A percentile compares a stretch with the other conserved stretches of the same genome.
phyloP scores from a whole-genome alignment of 2,113 vertebrate species.

The Triplophysa siluroides region DNA sequence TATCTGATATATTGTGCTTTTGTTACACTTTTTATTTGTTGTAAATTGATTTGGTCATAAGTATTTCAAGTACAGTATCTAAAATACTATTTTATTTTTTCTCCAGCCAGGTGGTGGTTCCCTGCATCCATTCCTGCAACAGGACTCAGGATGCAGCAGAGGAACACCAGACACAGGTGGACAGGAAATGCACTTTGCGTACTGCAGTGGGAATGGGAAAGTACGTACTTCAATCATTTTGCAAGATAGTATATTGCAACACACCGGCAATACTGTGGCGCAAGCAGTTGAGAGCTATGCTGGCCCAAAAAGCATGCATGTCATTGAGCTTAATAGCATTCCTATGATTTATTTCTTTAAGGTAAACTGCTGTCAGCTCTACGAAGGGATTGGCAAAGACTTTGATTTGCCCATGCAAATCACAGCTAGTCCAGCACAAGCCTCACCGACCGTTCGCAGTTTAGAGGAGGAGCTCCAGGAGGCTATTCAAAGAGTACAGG shows the following conservation, averaged over 20 bases:
- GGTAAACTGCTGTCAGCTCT: conserved; percentile 74
- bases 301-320: not conserved
- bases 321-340: not conserved
- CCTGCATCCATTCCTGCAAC: conserved; percentile 81
- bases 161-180: conserved; percentile 60
- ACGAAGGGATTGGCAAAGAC: conserved; percentile 78
- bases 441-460: conserved; percentile 69
- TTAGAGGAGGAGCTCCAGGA: conserved; percentile 89
- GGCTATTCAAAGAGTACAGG: conserved; percentile 88
- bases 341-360: conserved; percentile 45
- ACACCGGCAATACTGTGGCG: not conserved
- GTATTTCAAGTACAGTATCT: not conserved
- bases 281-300: too few species aligned
- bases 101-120: conserved; percentile 63
- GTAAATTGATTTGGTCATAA: not conserved
- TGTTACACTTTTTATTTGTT: not conserved
- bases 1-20: not conserved
- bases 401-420: conserved; percentile 84
- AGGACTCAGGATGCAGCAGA: conserved; percentile 69
- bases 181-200: conserved; percentile 67
- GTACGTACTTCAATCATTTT: not conserved
- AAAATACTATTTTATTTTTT: not conserved
- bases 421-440: conserved; percentile 78
- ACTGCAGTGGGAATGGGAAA: conserved; percentile 8
- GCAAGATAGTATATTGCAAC: not conserved